Evolutionary conservation across 2,797 vertebrate species (phyloP), one percentile per base, ranked within the genome.

Genomic region (Pogoniulus pusillus): DNA sequence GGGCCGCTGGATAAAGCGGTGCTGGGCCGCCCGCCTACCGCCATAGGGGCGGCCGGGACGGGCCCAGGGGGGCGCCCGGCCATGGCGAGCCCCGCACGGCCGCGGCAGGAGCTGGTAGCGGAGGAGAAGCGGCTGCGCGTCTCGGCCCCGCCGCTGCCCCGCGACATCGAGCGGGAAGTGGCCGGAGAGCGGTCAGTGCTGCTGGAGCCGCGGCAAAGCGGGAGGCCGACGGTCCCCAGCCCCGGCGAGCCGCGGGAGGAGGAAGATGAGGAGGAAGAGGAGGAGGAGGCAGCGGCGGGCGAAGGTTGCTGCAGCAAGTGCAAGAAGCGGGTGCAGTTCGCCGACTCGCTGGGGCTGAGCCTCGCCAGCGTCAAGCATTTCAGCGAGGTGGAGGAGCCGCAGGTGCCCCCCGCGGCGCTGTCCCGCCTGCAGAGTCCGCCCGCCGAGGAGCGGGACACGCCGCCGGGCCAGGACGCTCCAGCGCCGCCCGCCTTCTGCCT

Each of bases 291-390:
- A 57, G 76, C 27, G 59, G 24, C 51, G n/a, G 74, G 58, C 14
- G 54, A 83, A 15, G 85, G 19, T 74, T 96, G 95, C 27, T 97
- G 97, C 89, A 94, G 95, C 41, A 94, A 96, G 92, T 97, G 96
- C 81, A 97, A 98, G 90, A 99, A 99, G 96, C 96, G 98, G 51
- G 99, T 99, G 29, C 98, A 98, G 96, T 99, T 99, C 92, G 99
- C 98, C 1, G 99, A 99, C 96, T 94, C 98, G 5, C 68, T 99
- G 95, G 99, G 98, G 7, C 96, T 99, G 87, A 97, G 94, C 85
- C 97, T 99, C 91, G 98, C 98, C 87, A 98, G 98, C 90, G 98
- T 99, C 58, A 98, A 98, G 94, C 98, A 98, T 97, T 99, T 98
- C 97, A 98, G 97, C 96, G 81, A 97, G 12, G 93, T 98, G 10